Evolutionary conservation across 2,888 invertebrate genomes (phyloP).

Genomic region (Axea sp.): DNA sequence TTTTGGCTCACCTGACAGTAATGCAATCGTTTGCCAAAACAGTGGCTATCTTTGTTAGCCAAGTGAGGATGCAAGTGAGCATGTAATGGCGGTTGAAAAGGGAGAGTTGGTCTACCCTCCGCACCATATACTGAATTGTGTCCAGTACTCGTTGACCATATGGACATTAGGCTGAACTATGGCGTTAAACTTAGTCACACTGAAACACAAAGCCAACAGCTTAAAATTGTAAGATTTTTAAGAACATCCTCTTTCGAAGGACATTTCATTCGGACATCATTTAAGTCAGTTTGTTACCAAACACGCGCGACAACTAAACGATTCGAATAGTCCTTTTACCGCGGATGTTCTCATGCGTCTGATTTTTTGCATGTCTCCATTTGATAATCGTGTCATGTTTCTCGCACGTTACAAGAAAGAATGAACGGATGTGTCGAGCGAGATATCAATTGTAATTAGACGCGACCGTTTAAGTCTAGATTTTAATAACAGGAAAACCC

Average conservation of each 20-base stretch:
- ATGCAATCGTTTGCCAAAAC: conserved; percentile 75
- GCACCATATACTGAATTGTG: conserved; percentile 77
- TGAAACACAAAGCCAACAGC: conserved; percentile 59
- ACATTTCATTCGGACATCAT: too few relatives aligned
- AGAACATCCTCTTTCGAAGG: too few relatives aligned
- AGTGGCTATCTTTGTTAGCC: conserved; percentile 74
- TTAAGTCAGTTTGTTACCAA: not conserved
- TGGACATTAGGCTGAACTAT: conserved; percentile 76
- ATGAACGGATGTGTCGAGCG: conserved; percentile 46
- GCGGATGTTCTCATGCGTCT: conserved; percentile 4
- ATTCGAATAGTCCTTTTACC: conserved; percentile 12
- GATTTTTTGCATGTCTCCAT: conserved; percentile 25
- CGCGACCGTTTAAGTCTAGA: conserved; percentile 12
- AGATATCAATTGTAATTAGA: conserved; percentile 44
- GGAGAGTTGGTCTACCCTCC: conserved; percentile 73
- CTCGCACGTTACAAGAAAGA: conserved; percentile 35
- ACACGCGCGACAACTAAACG: not conserved
- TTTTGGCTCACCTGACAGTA: conserved; percentile 76
- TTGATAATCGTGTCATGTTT: conserved; percentile 50
- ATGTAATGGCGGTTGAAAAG: conserved; percentile 72
- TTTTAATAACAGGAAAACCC: conserved; percentile 47
- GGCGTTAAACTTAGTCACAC: conserved; percentile 67
- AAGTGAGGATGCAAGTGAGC: conserved; percentile 73
- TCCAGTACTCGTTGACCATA: conserved; percentile 79
- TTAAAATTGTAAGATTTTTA: too few relatives aligned